Evolutionary conservation across 2,888 invertebrate genomes (phyloP).

Genomic region (Gerris lacustris): DNA sequence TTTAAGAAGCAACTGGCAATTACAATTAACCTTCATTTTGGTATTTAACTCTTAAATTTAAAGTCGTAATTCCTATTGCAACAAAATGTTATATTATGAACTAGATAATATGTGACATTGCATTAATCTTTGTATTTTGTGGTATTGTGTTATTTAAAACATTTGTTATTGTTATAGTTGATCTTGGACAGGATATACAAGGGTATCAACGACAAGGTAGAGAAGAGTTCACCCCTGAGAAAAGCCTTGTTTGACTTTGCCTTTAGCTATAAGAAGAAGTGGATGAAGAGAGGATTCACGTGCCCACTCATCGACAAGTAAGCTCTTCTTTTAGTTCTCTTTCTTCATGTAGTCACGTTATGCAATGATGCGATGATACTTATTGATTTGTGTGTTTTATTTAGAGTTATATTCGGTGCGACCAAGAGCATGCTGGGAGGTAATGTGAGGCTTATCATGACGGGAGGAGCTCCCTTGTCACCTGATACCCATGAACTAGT

Average conservation of each 20-base stretch:
- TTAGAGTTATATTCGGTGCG: conserved; percentile 47
- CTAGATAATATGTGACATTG: no score
- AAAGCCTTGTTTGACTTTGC: conserved; percentile 86
- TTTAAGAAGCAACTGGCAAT: no score
- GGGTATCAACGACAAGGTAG: conserved; percentile 82
- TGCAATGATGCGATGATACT: no score
- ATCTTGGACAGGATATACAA: conserved; percentile 96
- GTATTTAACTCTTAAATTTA: no score
- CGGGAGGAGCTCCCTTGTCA: conserved; percentile 90
- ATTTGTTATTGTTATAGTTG: conserved; percentile 45
- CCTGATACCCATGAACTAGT: conserved; percentile 92
- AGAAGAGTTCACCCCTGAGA: conserved; percentile 62
- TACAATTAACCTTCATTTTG: no score
- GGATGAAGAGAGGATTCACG: conserved; percentile 69
- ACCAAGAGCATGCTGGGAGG: conserved; percentile 73
- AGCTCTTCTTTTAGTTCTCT: conserved; percentile 26
- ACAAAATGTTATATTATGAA: no score
- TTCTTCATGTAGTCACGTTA: not conserved
- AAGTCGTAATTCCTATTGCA: no score
- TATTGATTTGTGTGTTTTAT: conserved; percentile 14
- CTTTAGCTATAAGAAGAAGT: conserved; percentile 80
- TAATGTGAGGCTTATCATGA: conserved; percentile 70
- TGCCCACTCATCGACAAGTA: conserved; percentile 63
- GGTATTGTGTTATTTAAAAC: no score
- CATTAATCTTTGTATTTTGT: no score